Percentiles rank a stretch among this genome's conserved stretches.
phyloP scores from a whole-genome alignment of 2,797 vertebrate genomes.

The Mus caroli region DNA sequence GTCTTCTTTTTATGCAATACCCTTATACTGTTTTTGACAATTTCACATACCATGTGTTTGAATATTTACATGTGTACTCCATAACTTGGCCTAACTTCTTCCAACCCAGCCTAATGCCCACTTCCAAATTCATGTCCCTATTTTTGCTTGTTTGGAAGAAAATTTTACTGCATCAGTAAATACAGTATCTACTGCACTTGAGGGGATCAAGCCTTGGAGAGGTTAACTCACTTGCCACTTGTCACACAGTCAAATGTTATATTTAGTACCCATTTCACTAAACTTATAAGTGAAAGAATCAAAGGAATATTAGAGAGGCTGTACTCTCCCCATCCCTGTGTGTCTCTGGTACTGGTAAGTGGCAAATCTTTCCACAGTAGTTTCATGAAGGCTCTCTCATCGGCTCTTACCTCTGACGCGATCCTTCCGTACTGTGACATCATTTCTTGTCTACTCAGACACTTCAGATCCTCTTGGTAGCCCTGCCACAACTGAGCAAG shows the following conservation, averaged over 20 bases:
- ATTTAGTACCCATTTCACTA: not conserved
- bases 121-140: not conserved
- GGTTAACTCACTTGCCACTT: not conserved
- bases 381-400: too few species aligned
- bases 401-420: fast-evolving
- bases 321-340: fast-evolving
- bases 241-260: not conserved
- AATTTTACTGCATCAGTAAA: not conserved
- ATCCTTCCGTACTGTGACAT: not conserved
- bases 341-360: fast-evolving
- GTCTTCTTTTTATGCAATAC: not conserved
- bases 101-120: not conserved
- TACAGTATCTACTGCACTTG: not conserved
- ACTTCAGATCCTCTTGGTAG: too few species aligned
- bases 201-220: not conserved
- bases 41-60: not conserved
- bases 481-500: fast-evolving
- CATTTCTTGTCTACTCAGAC: fast-evolving
- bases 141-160: not conserved
- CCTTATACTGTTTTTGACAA: not conserved
- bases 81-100: not conserved
- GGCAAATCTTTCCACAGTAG: not conserved
- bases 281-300: not conserved
- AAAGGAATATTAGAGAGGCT: not conserved
- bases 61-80: not conserved